Percentiles rank a stretch among this genome's conserved stretches.
Conservation (phyloP, 2,888 invertebrate genomes). For the Labia minor region DNA sequence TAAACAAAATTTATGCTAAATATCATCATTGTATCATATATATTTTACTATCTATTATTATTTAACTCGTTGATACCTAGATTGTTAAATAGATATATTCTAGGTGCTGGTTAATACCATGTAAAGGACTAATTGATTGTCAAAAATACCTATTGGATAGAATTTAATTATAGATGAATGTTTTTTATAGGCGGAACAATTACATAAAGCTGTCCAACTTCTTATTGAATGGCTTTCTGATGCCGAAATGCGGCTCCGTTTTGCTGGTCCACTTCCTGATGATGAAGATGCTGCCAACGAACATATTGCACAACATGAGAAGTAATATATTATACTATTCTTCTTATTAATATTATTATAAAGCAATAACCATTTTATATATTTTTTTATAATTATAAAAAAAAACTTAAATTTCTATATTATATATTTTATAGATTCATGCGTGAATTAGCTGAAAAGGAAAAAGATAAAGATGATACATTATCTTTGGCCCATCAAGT, state of each 20-base stretch:
- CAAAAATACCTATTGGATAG: background rate
- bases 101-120: background rate
- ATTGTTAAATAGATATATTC: background rate
- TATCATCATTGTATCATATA: background rate
- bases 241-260: slow-evolving; percentile 88
- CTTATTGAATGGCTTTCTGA: slow-evolving; percentile 92
- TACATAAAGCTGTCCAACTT: slow-evolving; percentile 90
- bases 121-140: slow-evolving; percentile 13
- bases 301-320: slow-evolving; percentile 76
- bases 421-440: slow-evolving; percentile 55
- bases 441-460: slow-evolving; percentile 70
- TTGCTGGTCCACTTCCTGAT: slow-evolving; percentile 82
- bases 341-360: too few relatives aligned
- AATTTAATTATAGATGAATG: background rate
- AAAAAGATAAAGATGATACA: slow-evolving; percentile 75
- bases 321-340: slow-evolving; percentile 31
- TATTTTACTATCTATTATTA: too few relatives aligned
- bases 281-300: slow-evolving; percentile 77
- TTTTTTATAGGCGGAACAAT: slow-evolving; percentile 61
- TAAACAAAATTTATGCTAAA: background rate
- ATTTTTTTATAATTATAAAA: too few relatives aligned
- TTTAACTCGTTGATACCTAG: background rate
- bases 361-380: too few relatives aligned
- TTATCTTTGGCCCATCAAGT: slow-evolving; percentile 80
- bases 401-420: too few relatives aligned